These are phyloP conservation scores for Notiomystis cincta DNA, from an alignment of 2,113 vertebrate species.

Conservation along the genomic window DNA sequence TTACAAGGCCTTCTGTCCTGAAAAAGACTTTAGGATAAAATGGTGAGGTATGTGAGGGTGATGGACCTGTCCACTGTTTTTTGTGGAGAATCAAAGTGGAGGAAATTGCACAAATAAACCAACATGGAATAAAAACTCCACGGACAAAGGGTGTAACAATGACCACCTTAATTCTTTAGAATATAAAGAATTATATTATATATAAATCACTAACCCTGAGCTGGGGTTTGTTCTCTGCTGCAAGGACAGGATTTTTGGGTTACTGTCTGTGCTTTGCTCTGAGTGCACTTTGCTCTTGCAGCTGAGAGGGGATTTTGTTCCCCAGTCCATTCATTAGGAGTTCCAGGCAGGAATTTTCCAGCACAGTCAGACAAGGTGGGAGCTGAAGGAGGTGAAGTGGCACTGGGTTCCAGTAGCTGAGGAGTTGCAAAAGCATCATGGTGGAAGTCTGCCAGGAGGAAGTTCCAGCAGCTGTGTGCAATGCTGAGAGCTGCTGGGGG, in stretches of 20 bases:
- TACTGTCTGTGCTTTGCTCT: accelerated
- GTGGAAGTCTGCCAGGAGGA: background rate
- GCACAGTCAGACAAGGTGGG: background rate
- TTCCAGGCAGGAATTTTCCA: accelerated
- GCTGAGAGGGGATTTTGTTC: background rate
- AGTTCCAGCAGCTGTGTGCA: background rate
- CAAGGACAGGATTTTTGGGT: background rate
- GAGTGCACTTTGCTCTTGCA: background rate
- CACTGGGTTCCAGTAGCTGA: background rate
- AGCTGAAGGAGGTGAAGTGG: no score
- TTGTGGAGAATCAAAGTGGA: background rate
- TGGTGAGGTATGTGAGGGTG: accelerated
- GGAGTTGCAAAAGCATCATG: background rate
- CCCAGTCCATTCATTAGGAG: background rate
- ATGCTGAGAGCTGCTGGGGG: background rate
- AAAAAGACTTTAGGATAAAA: background rate
- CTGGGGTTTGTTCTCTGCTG: background rate
- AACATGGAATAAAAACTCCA: background rate
- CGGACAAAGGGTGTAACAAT: accelerated
- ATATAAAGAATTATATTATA: no score
- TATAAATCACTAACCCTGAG: no score
- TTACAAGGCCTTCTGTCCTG: background rate
- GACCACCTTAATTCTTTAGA: accelerated
- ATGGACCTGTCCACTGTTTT: accelerated
- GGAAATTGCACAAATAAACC: background rate